These are phyloP conservation scores for Harpalus rufipes DNA, from an alignment of 2,888 invertebrate genomes.

Conservation along the genomic window DNA sequence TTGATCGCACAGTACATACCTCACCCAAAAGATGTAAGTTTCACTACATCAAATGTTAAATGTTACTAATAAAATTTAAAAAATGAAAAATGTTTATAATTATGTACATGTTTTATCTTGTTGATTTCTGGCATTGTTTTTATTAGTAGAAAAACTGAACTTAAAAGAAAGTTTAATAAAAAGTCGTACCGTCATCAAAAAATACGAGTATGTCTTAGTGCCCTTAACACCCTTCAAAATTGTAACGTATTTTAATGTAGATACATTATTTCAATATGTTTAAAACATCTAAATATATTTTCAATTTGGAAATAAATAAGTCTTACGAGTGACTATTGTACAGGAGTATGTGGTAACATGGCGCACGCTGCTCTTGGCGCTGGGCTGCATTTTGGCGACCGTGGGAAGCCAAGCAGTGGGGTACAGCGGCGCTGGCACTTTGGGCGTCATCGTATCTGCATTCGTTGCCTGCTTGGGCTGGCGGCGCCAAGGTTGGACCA, in stretches of 20 bases:
- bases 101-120: too few relatives aligned
- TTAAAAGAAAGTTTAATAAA: too few relatives aligned
- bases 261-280: neutral
- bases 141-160: neutral
- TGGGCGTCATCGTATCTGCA: constrained; percentile 80
- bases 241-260: too few relatives aligned
- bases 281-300: neutral
- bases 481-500: constrained; percentile 75
- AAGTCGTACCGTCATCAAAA: too few relatives aligned
- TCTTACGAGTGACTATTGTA: neutral
- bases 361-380: constrained; percentile 77
- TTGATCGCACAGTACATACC: constrained; percentile 82
- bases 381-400: constrained; percentile 81
- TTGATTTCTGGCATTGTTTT: too few relatives aligned
- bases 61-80: too few relatives aligned
- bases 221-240: too few relatives aligned
- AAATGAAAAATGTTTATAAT: too few relatives aligned
- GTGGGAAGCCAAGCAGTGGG: constrained; percentile 82
- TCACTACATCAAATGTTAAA: too few relatives aligned
- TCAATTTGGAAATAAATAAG: neutral
- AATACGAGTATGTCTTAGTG: too few relatives aligned
- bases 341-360: constrained; percentile 77
- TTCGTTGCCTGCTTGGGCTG: constrained; percentile 80
- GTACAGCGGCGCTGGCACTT: constrained; percentile 82
- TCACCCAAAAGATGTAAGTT: constrained; percentile 77